Percentiles rank a stretch among this genome's conserved stretches.
These are phyloP conservation scores for Oryzias dopingdopingensis DNA, from an alignment of 2,797 vertebrate genomes.

Conservation along the genomic window DNA sequence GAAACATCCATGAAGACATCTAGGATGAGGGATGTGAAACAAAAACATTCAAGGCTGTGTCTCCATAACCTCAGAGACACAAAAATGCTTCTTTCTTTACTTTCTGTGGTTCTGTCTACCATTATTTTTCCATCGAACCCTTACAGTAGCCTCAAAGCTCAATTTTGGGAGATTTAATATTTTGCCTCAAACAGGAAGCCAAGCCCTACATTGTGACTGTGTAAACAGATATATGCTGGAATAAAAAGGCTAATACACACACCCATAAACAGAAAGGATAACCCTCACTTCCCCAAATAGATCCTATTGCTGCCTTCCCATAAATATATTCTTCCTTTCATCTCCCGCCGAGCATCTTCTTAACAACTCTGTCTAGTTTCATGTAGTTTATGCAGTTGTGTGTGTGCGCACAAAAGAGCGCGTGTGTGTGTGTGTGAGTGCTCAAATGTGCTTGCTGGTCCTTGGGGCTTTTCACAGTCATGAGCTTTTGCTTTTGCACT, in stretches of 20 bases:
- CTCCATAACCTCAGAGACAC: too few relatives aligned
- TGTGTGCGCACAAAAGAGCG: neutral
- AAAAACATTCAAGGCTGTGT: too few relatives aligned
- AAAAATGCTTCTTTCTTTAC: too few relatives aligned
- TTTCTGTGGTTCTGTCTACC: neutral
- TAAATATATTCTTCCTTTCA: slow-evolving; percentile 57
- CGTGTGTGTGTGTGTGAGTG: slow-evolving; percentile 3
- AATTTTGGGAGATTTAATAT: neutral
- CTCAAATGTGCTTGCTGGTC: slow-evolving; percentile 16
- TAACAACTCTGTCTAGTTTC: slow-evolving; percentile 51
- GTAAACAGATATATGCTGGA: neutral
- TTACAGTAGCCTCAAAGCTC: neutral
- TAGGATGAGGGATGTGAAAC: too few relatives aligned
- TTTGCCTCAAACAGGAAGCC: neutral
- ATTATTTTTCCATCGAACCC: neutral
- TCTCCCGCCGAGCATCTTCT: slow-evolving; percentile 49
- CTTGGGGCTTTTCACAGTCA: slow-evolving; percentile 51
- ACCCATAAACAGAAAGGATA: slow-evolving; percentile 3
- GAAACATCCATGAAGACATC: too few relatives aligned
- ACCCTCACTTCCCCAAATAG: slow-evolving; percentile 30
- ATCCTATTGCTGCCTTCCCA: slow-evolving; percentile 29
- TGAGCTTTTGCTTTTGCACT: slow-evolving; percentile 53
- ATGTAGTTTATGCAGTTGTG: slow-evolving; percentile 30
- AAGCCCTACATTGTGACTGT: slow-evolving; percentile 6
- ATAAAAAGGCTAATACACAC: neutral